phyloP scores from a whole-genome alignment of 1,140 invertebrate species.

The Zeugodacus cucurbitae region DNA sequence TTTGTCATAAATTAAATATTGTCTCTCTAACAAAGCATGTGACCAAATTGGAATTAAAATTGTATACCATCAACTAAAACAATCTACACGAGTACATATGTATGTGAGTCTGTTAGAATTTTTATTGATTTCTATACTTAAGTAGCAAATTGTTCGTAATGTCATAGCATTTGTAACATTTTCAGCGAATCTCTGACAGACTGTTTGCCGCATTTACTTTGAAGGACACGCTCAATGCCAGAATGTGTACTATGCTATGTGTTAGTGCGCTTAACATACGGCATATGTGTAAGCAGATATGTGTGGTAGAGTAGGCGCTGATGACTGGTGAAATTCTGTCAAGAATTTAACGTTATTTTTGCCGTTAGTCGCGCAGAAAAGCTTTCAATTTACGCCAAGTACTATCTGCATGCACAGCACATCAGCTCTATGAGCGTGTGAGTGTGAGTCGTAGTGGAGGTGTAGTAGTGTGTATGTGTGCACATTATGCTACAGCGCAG shows the following conservation, averaged over 20 bases:
- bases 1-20: too few relatives aligned
- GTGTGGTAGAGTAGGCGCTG: background rate
- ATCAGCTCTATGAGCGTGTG: background rate
- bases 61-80: too few relatives aligned
- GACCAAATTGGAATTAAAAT: too few relatives aligned
- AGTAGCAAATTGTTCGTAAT: background rate
- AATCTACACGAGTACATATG: too few relatives aligned
- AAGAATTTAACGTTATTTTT: background rate
- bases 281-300: background rate
- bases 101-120: too few relatives aligned
- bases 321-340: background rate
- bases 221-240: background rate
- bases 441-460: background rate
- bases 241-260: background rate
- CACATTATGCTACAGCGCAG: background rate
- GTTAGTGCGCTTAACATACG: background rate
- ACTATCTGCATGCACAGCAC: background rate
- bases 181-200: background rate
- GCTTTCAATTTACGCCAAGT: constrained; percentile 7
- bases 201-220: background rate
- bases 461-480: background rate
- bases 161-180: background rate
- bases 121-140: background rate
- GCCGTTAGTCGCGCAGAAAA: background rate
- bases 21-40: too few relatives aligned